phyloP scores from a whole-genome alignment of 1,140 invertebrate species.

The Nomia melanderi region DNA sequence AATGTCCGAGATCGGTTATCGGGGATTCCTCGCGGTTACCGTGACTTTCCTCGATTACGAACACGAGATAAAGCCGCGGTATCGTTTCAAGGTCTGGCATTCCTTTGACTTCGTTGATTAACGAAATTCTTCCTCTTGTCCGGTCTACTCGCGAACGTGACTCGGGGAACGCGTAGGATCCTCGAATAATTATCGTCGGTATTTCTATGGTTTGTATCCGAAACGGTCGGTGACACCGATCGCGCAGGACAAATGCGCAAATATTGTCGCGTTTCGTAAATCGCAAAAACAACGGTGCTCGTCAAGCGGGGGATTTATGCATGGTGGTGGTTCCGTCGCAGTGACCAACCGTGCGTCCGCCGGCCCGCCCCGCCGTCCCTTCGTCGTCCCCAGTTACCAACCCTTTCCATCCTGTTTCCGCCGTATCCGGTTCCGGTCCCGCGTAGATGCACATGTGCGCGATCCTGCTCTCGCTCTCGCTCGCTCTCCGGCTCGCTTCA shows the following conservation, averaged over 20 bases:
- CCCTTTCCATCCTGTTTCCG: slow-evolving; percentile 43
- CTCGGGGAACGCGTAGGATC: neutral
- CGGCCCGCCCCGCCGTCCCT: neutral
- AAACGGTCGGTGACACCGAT: slow-evolving; percentile 51
- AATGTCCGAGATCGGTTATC: neutral
- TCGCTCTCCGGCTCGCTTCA: neutral
- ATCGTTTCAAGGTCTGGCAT: too few relatives aligned
- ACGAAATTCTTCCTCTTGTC: too few relatives aligned
- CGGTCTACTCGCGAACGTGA: too few relatives aligned
- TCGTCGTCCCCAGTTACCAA: neutral
- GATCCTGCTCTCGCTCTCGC: neutral
- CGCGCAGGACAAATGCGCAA: slow-evolving; percentile 53
- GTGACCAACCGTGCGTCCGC: slow-evolving; percentile 17
- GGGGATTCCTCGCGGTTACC: neutral
- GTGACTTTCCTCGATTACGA: neutral
- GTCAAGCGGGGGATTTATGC: slow-evolving; percentile 59
- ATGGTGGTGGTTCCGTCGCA: slow-evolving; percentile 52
- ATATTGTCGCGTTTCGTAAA: slow-evolving; percentile 64
- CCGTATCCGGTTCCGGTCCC: slow-evolving; percentile 60
- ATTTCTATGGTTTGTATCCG: neutral
- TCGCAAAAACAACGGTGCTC: slow-evolving; percentile 62
- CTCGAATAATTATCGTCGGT: slow-evolving; percentile 45
- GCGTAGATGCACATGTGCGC: slow-evolving; percentile 53
- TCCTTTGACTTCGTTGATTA: too few relatives aligned
- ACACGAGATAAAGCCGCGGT: too few relatives aligned